A percentile compares a stretch with the other conserved stretches of the same genome.
Conservation (phyloP, 2,113 vertebrate species). For the Turnix velox region DNA sequence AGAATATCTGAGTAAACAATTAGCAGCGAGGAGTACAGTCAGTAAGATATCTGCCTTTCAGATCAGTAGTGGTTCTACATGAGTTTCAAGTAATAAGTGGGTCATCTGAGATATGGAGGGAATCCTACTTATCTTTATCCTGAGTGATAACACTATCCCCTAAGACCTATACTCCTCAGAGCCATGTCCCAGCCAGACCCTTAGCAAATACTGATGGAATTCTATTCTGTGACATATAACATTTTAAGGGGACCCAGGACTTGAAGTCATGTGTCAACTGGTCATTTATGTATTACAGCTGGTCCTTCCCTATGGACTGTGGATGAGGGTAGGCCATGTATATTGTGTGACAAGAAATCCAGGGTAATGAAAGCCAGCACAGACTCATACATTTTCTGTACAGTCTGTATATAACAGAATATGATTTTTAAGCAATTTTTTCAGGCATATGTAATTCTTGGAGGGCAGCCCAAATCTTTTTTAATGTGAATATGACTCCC, state of each 20-base stretch:
- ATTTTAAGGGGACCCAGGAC: neutral
- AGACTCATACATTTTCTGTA: neutral
- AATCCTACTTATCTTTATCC: neutral
- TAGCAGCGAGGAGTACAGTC: neutral
- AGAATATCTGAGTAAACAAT: neutral
- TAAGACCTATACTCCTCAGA: neutral
- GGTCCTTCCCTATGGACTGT: neutral
- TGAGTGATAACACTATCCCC: neutral
- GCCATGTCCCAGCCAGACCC: neutral
- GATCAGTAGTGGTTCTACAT: neutral
- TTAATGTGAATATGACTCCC: neutral
- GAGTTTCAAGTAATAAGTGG: neutral
- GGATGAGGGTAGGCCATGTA: neutral
- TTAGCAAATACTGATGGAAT: rapidly evolving
- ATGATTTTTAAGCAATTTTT: conserved; percentile 3
- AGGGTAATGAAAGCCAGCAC: neutral
- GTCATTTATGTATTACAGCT: rapidly evolving
- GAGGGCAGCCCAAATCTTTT: neutral
- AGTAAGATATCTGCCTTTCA: neutral
- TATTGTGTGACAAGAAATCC: neutral
- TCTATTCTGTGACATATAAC: neutral
- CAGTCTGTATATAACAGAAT: neutral
- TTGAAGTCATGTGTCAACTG: neutral
- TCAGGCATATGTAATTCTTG: conserved; percentile 36
- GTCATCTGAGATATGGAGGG: neutral